Evolutionary conservation across 2,113 vertebrate genomes (phyloP), one percentile per base, ranked within the genome.

Genomic region (human (Homo sapiens)): DNA sequence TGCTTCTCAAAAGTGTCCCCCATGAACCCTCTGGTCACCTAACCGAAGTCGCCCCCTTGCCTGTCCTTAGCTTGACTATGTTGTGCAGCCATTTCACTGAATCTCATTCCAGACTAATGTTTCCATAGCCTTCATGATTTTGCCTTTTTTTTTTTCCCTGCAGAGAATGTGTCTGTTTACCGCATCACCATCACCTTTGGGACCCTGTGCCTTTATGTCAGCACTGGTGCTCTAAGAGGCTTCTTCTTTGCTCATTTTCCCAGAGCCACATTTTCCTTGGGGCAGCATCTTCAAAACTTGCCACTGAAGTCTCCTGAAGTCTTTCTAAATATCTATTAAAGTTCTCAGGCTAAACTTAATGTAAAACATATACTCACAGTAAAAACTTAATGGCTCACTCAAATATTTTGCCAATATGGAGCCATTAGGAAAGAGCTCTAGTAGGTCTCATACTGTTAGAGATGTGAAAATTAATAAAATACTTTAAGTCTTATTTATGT

Each of bases 261-360:
- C 96, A 38, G 97, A 93, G 40, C 96, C 83, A 32, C 94, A 78
- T 81, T 98, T 98, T 78, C 93, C 98, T 73, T 98, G 98, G 0
- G 98, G 98, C 2, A 98, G 98, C 98, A 98, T 99, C 89, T 93
- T 50, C 4, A 3, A 43, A 38, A 18, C 30, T 35, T 27, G n/a
- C 14, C 12, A 32, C 1, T 32, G 27, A 64, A 64, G 61, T 27
- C 61, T 64, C 61, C 61, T 14, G 61, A 64, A 64, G 27, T 32
- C 27, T 64, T 64, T n/a, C 17, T 5, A n/a, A 35, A 68, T 86
- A 20, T 35, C 32, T 45, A 68, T 85, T 80, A 17, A 89, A 38
- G 17, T 70, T 75, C 30, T 78, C 52, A 90, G n/a, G 52, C 10
- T 89, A 89, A 66, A 38, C 52, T 40, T 91, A 91, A 93, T 40